Evolutionary conservation across 2,113 vertebrate genomes (phyloP).

Genomic region (Lanius collurio): DNA sequence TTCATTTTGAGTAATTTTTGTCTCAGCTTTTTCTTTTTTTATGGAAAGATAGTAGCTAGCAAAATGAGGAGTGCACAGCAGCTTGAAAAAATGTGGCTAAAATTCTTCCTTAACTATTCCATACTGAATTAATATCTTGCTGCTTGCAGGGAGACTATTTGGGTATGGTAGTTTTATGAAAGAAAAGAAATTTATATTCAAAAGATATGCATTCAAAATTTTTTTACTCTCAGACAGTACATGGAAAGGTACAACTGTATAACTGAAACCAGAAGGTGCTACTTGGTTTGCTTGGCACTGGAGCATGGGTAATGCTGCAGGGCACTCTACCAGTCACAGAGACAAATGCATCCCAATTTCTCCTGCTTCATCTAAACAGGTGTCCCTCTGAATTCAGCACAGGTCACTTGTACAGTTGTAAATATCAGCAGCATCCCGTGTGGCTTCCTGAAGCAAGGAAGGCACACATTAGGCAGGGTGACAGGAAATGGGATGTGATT

Average conservation of each 20-base stretch:
- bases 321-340: neutral
- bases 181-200: neutral
- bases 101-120: neutral
- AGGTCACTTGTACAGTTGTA: neutral
- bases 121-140: neutral
- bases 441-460: neutral
- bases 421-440: neutral
- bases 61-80: neutral
- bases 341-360: neutral
- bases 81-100: neutral
- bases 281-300: neutral
- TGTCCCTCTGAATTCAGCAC: neutral
- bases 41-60: neutral
- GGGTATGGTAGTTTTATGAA: neutral
- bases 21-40: neutral
- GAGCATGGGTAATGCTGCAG: accelerated
- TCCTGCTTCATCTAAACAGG: neutral
- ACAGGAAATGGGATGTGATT: neutral
- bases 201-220: neutral
- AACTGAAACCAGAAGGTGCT: neutral
- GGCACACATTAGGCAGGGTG: neutral
- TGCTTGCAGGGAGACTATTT: neutral
- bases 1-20: neutral
- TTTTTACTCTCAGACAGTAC: neutral
- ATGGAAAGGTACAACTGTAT: neutral